A percentile compares a stretch with the other conserved stretches of the same genome.
Conservation (phyloP, 2,113 vertebrate species). For the Cranoglanis bouderius region DNA sequence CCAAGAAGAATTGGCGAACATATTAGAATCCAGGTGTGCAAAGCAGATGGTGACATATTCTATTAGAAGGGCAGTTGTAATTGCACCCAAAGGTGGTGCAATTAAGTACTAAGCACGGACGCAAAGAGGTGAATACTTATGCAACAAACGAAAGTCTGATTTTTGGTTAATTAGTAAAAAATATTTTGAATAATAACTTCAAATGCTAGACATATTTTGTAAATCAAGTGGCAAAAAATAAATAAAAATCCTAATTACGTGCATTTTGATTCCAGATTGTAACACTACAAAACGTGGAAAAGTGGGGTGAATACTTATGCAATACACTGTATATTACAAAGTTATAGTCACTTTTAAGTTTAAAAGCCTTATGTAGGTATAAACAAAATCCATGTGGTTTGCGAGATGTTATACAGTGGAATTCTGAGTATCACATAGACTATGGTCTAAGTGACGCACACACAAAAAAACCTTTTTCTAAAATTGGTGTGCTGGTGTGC, state of each 20-base stretch:
- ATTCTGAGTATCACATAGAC: neutral
- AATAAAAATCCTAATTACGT: neutral
- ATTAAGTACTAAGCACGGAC: neutral
- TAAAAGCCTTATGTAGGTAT: neutral
- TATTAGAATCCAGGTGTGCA: neutral
- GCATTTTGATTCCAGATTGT: neutral
- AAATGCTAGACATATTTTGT: neutral
- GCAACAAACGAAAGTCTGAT: neutral
- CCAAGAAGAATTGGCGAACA: neutral
- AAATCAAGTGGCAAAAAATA: neutral
- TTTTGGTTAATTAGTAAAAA: neutral
- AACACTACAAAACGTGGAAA: neutral
- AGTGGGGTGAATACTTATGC: neutral
- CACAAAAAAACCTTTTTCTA: slow-evolving; percentile 27
- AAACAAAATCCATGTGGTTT: neutral
- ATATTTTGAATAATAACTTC: neutral
- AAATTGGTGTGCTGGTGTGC: slow-evolving; percentile 28
- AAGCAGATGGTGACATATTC: neutral
- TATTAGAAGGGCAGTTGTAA: neutral
- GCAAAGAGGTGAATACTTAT: neutral
- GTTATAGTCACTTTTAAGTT: neutral
- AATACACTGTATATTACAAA: neutral
- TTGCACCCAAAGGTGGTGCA: neutral
- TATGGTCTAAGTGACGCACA: neutral
- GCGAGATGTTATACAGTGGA: neutral